Evolutionary conservation across 92 coral and sea anemone genomes (phyloP), one percentile per base, ranked within the genome.

Genomic region (Phenganax stokvisi): DNA sequence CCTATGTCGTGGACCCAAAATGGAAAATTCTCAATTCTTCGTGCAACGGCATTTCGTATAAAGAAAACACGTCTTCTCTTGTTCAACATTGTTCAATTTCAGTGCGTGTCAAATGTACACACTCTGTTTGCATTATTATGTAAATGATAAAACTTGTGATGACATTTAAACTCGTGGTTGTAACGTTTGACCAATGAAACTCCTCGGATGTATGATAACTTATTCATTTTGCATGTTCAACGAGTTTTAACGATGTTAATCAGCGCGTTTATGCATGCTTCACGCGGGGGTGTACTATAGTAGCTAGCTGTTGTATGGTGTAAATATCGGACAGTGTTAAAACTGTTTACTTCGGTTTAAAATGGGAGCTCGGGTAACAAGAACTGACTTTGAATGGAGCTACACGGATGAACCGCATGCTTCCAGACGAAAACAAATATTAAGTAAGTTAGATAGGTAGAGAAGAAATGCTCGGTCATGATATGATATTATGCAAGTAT

Each of bases 361-460:
- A 12, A 79, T 79, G 83, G 83, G 83, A 4, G 83, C 73, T 0
- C 47, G 51, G 29, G 83, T 79, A 12, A 47, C 74, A 7, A 67
- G 83, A n/a, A 63, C 73, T 8, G 83, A 79, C 62, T 79, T 79
- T 30, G 83, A 79, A 31, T 79, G 83, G 83, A 79, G 83, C 28
- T 79, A 65, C 54, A 79, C 83, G 8, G 83, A 79, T 51, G 83
- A 79, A 64, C 83, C 83, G 6, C 83, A 79, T 29, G 83, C 83
- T 10, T 63, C 83, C 0, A 63, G 83, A 51, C 30, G 83, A 64
- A 63, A 65, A 16, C 72, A 79, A 37, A 79, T 79, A 28, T 64
- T 79, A 28, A 79, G 83, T 79, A 79, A 79, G 83, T 20, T 25
- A 17, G 51, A 54, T 6, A 73, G 12, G 9, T 8, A 0, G 13